Base-by-base conservation (phyloP, 2,113 vertebrate genomes). In the Pycnonotus jocosus region DNA sequence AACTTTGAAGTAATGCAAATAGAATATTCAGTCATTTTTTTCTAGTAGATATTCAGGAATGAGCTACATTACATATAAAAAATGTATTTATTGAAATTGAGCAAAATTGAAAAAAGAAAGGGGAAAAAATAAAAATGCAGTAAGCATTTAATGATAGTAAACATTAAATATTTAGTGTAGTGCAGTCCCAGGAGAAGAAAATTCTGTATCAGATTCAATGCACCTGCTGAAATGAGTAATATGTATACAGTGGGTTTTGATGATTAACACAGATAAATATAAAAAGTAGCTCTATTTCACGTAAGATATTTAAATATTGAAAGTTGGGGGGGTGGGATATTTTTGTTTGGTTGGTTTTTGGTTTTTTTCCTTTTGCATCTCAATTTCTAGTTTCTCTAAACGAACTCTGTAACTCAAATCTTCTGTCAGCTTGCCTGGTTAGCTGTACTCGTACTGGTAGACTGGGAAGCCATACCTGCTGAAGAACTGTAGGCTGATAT, bases 301-400 rank as follows among this genome's bases (percentile, higher is more conserved):
- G 1, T 66, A 24, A 44, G 18, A 3, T 69, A 31, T 53, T 61
- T 47, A 57, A 48, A 70, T 30, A 6, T 31, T 44, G 37, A 40
- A 51, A 61, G 14, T 28, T 35, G 4, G 1, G 4, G 8, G 3
- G 1, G 0, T 54, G 18, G 17, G 17, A 5, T 28, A 35, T 38
- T 44, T 65, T 82, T 69, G 14, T 65, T 44, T 20, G 10, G 1
- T 57, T 50, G 50, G 8, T 16, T 68, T 50, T 24, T 44, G 5
- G 4, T 15, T n/a, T 23, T 45, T 15, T 6, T 85, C 42, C 60
- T 81, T 15, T 13, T 90, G 50, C 14, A 38, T 47, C 42, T 84
- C 27, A 25, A 1, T 60, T 86, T 44, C 27, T 9, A 14, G 13
- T 94, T 83, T 42, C 37, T 57, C 27, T 61, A 45, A 80, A 56